Base-by-base conservation (phyloP, 2,113 vertebrate species). In the Pteruthius melanotis region DNA sequence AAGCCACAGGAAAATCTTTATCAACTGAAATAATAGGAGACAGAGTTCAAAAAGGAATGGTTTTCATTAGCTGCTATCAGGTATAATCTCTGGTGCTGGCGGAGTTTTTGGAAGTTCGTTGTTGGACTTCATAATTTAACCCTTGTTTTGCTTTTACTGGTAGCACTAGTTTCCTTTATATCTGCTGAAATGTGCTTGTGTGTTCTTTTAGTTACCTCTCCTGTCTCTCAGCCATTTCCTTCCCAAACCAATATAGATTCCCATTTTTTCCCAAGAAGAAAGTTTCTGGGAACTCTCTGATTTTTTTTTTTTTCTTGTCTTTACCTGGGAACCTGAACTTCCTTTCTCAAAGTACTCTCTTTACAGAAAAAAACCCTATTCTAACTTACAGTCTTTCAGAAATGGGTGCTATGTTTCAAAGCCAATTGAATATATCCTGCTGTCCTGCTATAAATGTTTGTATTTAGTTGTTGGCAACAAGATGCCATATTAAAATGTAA, bases 121-220 rank as follows among this genome's bases (percentile, higher is more conserved):
- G 78, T 76, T 93, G 85, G 49, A 92, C 88, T 96, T 92, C 13
- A 49, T 88, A 71, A 31, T 94, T 89, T 93, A 95, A 93, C 81
- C 40, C 40, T 76, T 83, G 31, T 90, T 90, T 79, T 69, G 39
- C 69, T 77, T 2, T 79, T 56, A 28, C 7, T 45, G 37, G 27
- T 79, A 65, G 18, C 31, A 50, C n/a, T 33, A 61, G 7, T 69
- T 89, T 68, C 26, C 28, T 79, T 87, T 60, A 3, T 40, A 44
- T 45, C 24, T 83, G 68, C n/a, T 30, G 24, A 39, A 79, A 9
- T 37, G 45, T 79, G 24, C 40, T 63, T 66, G 14, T 78, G 31
- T 82, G 40, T 66, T 15, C 1, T 77, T 92, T 56, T 37, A 44
- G 27, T 89, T 74, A 42, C 30, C 10, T 54, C 31, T 63, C 2